A percentile compares a stretch with the other conserved stretches of the same genome.
phyloP scores from a whole-genome alignment of 2,888 invertebrate species.

The Meiosimyza platycephala region DNA sequence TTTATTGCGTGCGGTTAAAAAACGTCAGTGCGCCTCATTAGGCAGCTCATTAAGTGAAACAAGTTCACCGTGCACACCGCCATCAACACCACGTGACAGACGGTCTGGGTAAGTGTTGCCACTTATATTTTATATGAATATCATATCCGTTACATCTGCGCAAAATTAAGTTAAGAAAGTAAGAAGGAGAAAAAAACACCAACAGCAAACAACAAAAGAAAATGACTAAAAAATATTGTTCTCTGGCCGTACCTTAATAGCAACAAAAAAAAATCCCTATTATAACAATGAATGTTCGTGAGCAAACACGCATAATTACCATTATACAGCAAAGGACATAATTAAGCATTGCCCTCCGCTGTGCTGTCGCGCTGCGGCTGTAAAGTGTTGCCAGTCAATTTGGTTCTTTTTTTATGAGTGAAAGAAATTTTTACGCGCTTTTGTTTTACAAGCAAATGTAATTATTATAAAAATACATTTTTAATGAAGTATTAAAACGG shows the following conservation, averaged over 20 bases:
- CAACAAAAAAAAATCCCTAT: no score
- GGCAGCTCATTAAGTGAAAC: constrained; percentile 66
- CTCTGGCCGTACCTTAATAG: no score
- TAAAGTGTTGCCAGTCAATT: constrained; percentile 9
- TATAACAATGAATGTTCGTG: background rate
- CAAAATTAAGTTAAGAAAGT: no score
- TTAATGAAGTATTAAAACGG: background rate
- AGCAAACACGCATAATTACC: constrained; percentile 26
- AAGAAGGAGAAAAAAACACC: no score
- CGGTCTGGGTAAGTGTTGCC: constrained; percentile 63
- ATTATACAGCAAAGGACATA: background rate
- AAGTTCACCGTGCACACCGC: constrained; percentile 67
- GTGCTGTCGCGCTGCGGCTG: background rate
- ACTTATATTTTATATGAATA: background rate
- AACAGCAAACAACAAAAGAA: no score
- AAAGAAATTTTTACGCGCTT: constrained; percentile 23
- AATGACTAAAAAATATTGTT: no score
- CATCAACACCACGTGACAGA: constrained; percentile 66
- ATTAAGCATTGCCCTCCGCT: no score
- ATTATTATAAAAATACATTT: background rate
- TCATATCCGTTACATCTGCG: no score
- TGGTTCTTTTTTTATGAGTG: constrained; percentile 14
- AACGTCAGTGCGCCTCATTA: constrained; percentile 66
- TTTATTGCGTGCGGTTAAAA: constrained; percentile 66
- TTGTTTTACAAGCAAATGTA: background rate